These are phyloP conservation scores for Porites australiensis DNA, from an alignment of 64 coral and sea anemone genomes.

Conservation along the genomic window DNA sequence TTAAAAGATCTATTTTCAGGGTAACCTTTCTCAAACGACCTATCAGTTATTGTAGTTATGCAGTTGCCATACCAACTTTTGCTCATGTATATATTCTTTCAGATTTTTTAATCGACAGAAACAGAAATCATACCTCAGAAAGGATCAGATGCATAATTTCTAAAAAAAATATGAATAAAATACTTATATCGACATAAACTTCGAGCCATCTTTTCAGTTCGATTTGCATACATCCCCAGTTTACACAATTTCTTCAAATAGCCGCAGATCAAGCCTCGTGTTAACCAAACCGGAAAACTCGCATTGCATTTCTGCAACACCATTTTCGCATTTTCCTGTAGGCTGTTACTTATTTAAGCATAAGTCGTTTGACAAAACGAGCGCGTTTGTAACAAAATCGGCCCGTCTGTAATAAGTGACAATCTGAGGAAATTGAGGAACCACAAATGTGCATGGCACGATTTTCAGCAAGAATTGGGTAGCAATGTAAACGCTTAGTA, in stretches of 20 bases:
- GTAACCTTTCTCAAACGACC: not conserved
- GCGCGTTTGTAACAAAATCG: not conserved
- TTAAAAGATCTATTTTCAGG: not conserved
- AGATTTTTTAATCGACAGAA: not conserved
- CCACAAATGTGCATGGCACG: not conserved
- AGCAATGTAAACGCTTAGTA: too few species aligned
- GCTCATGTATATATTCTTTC: too few species aligned
- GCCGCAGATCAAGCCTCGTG: too few species aligned
- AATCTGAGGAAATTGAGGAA: not conserved
- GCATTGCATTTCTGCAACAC: too few species aligned
- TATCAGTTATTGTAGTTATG: not conserved
- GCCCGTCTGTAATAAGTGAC: not conserved
- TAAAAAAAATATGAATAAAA: too few species aligned
- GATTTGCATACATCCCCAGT: not conserved
- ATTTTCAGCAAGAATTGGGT: not conserved
- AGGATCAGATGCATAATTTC: too few species aligned
- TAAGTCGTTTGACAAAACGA: not conserved
- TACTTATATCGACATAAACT: not conserved
- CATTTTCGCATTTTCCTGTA: not conserved
- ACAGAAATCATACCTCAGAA: not conserved
- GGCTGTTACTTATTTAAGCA: not conserved
- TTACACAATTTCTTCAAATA: not conserved
- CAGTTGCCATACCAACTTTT: constrained; percentile 23
- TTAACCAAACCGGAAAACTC: too few species aligned
- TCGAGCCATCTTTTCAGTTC: not conserved